Evolutionary conservation across 2,888 invertebrate genomes (phyloP), one percentile per base, ranked within the genome.

Genomic region (Allolobophora icterica): DNA sequence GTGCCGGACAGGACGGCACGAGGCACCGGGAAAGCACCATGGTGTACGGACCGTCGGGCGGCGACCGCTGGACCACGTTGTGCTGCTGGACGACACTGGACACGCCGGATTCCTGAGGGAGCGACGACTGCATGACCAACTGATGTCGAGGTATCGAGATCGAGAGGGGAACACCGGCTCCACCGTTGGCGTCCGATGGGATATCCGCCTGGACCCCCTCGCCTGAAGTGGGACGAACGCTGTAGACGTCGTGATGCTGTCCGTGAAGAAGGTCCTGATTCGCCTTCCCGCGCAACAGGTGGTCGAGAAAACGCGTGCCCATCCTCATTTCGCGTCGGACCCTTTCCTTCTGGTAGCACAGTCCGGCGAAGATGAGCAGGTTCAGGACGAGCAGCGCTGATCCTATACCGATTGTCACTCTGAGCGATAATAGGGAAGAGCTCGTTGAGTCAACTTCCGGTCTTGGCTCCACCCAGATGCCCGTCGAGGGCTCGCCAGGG

Each of bases 11-110:
- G 21, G 87, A 38, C 87, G 87, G 87, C 0, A 87, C 87, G 87
- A 87, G 87, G 87, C 87, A 87, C 35, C 38, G 87, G 34, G 87
- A 87, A 33, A 87, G 87, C n/a, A 87, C 87, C 87, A 87, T 87
- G 19, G 87, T 33, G 17, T 87, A 87, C 13, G 87, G 87, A 13
- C 35, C 87, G 35, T 87, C 34, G 87, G 87, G 87, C 0, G 87
- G 87, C 34, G 87, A 87, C 38, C 34, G 87, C 35, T 38, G 87
- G 84, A 34, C 84, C 17, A 34, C 33, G 84, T 84, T 35, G 33
- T 84, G 33, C 17, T 84, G 33, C 33, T 84, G 33, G 87, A 34
- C 38, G 0, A 19, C 87, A 17, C 34, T 87, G 87, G 34, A 35
- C 34, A 71, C 71, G n/a, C 71, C 71, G 71, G 71, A 13, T 71